These are phyloP conservation scores for Coleophora flavipennella DNA, from an alignment of 2,888 invertebrate species.

Conservation along the genomic window DNA sequence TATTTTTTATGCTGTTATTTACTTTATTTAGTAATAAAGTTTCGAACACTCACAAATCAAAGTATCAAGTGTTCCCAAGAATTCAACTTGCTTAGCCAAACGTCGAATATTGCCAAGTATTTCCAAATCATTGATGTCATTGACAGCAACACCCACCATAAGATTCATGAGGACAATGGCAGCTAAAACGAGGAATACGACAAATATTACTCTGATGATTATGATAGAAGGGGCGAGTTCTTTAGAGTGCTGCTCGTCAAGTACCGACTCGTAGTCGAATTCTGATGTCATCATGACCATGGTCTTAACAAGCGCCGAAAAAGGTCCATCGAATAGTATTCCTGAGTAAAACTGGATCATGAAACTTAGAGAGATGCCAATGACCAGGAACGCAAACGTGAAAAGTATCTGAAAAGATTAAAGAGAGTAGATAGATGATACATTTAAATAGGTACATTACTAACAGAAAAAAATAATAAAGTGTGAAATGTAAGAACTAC, in stretches of 20 bases:
- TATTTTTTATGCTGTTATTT: slow-evolving; percentile 43
- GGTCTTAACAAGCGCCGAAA: slow-evolving; percentile 69
- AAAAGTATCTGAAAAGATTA: slow-evolving; percentile 56
- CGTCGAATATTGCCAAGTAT: slow-evolving; percentile 68
- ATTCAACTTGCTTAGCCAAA: slow-evolving; percentile 70
- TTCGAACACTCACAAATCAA: slow-evolving; percentile 55
- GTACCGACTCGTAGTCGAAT: slow-evolving; percentile 66
- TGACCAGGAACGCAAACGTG: slow-evolving; percentile 60
- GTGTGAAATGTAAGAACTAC: no score
- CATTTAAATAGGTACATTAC: no score
- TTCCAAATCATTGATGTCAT: slow-evolving; percentile 72
- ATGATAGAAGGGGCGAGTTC: slow-evolving; percentile 49
- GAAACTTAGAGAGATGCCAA: slow-evolving; percentile 71
- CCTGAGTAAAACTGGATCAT: slow-evolving; percentile 69
- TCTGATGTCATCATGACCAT: slow-evolving; percentile 76
- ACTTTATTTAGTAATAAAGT: slow-evolving; percentile 43
- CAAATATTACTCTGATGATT: slow-evolving; percentile 63
- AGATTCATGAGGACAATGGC: slow-evolving; percentile 74
- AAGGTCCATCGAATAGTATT: slow-evolving; percentile 64
- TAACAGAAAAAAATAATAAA: no score
- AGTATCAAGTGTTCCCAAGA: slow-evolving; percentile 64
- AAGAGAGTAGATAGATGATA: no score
- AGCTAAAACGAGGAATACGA: slow-evolving; percentile 67
- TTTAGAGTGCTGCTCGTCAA: slow-evolving; percentile 52
- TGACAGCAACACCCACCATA: slow-evolving; percentile 73